These are phyloP conservation scores for Premnoplex brunnescens DNA, from an alignment of 2,797 vertebrate genomes.

Conservation along the genomic window DNA sequence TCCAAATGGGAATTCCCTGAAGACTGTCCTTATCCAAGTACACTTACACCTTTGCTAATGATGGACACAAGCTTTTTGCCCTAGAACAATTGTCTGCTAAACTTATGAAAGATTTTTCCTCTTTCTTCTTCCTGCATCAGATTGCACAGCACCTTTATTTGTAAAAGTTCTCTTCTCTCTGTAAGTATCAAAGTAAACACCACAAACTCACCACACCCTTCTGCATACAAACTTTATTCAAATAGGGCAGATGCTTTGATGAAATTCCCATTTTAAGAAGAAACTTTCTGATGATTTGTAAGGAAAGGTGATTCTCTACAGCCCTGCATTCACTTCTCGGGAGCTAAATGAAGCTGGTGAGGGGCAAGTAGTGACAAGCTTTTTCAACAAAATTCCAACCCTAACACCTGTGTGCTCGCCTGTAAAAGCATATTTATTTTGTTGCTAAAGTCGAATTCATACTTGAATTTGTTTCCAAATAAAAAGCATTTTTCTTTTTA, in stretches of 20 bases:
- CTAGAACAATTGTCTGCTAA: not conserved
- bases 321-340: not conserved
- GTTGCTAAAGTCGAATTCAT: not conserved
- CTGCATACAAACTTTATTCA: not conserved
- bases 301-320: not conserved
- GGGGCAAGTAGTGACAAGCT: not conserved
- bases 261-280: not conserved
- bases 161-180: not conserved
- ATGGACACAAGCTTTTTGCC: not conserved
- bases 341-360: not conserved
- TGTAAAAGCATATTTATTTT: not conserved
- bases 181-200: not conserved
- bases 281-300: not conserved
- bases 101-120: fast-evolving
- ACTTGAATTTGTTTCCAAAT: not conserved
- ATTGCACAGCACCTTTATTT: not conserved
- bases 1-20: not conserved
- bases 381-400: not conserved
- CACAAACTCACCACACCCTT: not conserved
- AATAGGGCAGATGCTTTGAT: not conserved
- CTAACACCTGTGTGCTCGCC: not conserved
- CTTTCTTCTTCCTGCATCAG: not conserved
- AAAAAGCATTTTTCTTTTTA: not conserved
- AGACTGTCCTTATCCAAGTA: not conserved
- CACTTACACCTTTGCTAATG: not conserved